phyloP scores from a whole-genome alignment of 2,888 invertebrate species.

The Cyaniris semiargus region DNA sequence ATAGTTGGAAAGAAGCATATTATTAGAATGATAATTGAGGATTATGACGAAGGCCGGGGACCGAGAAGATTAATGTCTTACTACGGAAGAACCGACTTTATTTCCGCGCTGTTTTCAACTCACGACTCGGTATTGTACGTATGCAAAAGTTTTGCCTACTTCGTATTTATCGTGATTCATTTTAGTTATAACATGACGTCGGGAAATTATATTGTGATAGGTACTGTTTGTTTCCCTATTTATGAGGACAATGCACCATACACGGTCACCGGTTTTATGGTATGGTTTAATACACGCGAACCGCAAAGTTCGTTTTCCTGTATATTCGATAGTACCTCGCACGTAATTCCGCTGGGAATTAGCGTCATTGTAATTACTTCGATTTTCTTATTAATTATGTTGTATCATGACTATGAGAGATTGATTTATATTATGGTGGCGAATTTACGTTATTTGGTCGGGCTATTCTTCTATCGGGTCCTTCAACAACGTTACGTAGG shows the following conservation, averaged over 20 bases:
- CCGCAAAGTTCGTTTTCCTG: constrained; percentile 43
- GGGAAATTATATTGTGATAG: constrained; percentile 43
- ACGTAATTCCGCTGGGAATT: neutral
- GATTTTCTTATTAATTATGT: neutral
- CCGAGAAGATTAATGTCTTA: constrained; percentile 22
- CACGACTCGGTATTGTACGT: constrained; percentile 3
- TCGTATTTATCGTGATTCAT: constrained; percentile 30
- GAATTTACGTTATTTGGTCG: neutral
- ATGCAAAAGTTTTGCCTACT: constrained; percentile 19
- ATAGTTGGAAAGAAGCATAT: constrained; percentile 18
- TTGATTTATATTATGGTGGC: neutral
- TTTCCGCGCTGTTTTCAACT: constrained; percentile 25
- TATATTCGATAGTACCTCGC: neutral
- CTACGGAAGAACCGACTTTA: constrained; percentile 20
- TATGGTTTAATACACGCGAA: constrained; percentile 48
- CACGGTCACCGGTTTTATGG: constrained; percentile 52
- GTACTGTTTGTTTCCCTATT: constrained; percentile 55
- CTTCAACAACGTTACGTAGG: neutral
- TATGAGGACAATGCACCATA: constrained; percentile 52
- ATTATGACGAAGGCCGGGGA: constrained; percentile 11
- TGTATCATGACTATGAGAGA: neutral
- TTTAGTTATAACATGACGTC: neutral
- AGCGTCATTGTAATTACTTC: constrained; percentile 4
- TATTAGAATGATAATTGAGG: constrained; percentile 27
- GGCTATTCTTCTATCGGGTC: too few species aligned